Evolutionary conservation across 2,113 vertebrate species (phyloP), one percentile per base, ranked within the genome.

Genomic region (Rhinopomastus cyanomelas): DNA sequence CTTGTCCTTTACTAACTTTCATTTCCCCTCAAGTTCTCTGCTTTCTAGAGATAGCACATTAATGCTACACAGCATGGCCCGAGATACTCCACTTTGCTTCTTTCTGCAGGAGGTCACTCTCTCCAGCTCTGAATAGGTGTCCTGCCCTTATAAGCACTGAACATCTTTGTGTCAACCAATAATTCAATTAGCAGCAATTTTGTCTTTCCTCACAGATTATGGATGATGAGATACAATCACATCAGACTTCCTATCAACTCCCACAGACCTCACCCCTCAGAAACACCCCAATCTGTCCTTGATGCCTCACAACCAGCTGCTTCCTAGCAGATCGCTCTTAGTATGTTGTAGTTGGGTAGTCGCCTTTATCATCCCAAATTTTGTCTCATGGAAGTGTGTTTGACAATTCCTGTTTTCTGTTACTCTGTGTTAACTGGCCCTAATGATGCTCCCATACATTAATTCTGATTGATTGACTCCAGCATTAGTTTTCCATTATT

Each of bases 401-500:
- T 95, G 89, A 92, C 81, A 90, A 87, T 78, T 69, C 29, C 34
- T 87, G 27, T 79, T 94, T 96, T 90, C 75, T 95, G 78, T 92
- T 82, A 82, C 55, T 69, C 78, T 73, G 8, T 66, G 71, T 92
- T 93, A 94, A 90, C 79, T 85, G 37, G 37, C 46, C 84, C 42
- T 92, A 85, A 93, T 94, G 92, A 55, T 62, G 55, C 87, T 89
- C 55, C 52, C 29, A 36, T 49, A 16, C 2, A 4, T 85, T 93
- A 92, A 93, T 93, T 96, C 62, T 89, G 59, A 86, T 73, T 90
- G 87, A 95, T 89, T 87, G 78, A 89, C 64, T 94, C 29, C 52
- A 80, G 30, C 84, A 73, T 89, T 92, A 82, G 56, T 73, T 95
- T 88, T 62, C 60, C 78, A 60, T 77, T 92, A 82, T 57, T 89